phyloP scores from a whole-genome alignment of 1,140 invertebrate species.

The Acromyrmex heyeri region DNA sequence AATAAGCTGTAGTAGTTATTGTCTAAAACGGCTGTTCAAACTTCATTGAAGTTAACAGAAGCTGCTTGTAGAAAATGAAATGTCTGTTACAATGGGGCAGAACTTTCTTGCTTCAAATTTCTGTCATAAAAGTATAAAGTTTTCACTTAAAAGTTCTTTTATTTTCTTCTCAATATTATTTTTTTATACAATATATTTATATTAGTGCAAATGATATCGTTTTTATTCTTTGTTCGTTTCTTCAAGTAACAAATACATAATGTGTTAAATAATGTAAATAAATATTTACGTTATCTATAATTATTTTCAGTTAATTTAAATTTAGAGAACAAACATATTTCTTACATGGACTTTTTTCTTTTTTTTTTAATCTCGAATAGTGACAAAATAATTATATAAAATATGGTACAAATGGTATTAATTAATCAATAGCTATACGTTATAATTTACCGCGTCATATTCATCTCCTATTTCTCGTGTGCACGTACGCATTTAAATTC shows the following conservation, averaged over 20 bases:
- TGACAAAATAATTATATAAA: neutral
- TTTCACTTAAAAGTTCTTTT: neutral
- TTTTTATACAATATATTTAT: conserved; percentile 23
- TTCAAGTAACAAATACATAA: neutral
- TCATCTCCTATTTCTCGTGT: too few relatives aligned
- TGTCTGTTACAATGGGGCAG: neutral
- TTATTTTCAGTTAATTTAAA: neutral
- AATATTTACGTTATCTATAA: neutral
- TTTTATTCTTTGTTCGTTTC: neutral
- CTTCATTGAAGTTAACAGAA: conserved; percentile 38
- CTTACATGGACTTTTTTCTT: neutral
- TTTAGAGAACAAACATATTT: neutral
- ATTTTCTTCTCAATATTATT: neutral
- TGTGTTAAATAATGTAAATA: neutral
- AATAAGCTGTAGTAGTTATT: conserved; percentile 29
- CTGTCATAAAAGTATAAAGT: neutral
- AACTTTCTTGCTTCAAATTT: conserved; percentile 26
- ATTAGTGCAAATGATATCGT: neutral
- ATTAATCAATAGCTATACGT: neutral
- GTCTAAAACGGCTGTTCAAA: conserved; percentile 19
- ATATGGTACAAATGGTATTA: neutral
- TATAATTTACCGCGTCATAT: neutral
- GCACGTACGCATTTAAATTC: neutral
- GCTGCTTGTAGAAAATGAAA: conserved; percentile 29
- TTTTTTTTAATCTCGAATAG: neutral